phyloP scores from a whole-genome alignment of 2,888 invertebrate genomes.

The Lamproptera curius region DNA sequence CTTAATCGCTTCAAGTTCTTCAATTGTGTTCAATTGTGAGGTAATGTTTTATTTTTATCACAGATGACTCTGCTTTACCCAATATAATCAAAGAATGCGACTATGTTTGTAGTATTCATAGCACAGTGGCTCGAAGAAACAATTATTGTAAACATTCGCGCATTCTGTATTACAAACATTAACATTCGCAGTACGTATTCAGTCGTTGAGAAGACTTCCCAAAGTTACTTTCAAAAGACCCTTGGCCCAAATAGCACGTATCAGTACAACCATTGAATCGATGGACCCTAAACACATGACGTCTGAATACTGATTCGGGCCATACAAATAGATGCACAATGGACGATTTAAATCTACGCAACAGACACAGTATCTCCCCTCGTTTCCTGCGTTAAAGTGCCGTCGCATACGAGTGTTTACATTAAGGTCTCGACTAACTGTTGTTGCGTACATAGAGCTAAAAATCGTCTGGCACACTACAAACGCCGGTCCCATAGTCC shows the following conservation, averaged over 20 bases:
- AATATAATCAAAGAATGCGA: too few relatives aligned
- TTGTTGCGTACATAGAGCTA: slow-evolving; percentile 39
- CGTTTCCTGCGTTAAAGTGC: slow-evolving; percentile 67
- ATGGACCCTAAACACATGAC: slow-evolving; percentile 35
- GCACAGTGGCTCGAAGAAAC: too few relatives aligned
- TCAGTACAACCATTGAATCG: slow-evolving; percentile 5
- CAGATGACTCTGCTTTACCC: too few relatives aligned
- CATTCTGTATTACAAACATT: too few relatives aligned
- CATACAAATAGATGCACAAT: slow-evolving; percentile 49
- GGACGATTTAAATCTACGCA: slow-evolving; percentile 57
- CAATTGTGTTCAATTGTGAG: too few relatives aligned
- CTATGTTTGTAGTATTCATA: too few relatives aligned
- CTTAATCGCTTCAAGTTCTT: too few relatives aligned
- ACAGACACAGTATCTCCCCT: slow-evolving; percentile 61
- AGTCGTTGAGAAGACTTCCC: too few relatives aligned
- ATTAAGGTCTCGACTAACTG: slow-evolving; percentile 29
- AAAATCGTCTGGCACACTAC: slow-evolving; percentile 40
- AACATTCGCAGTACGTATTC: too few relatives aligned
- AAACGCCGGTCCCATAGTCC: slow-evolving; percentile 31
- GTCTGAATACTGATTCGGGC: slow-evolving; percentile 33
- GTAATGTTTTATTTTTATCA: too few relatives aligned
- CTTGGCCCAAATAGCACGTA: slow-evolving; percentile 3
- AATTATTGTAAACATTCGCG: too few relatives aligned
- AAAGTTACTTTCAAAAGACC: background rate
- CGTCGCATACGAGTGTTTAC: slow-evolving; percentile 47